Conservation (phyloP, 1,140 invertebrate species). For the Lepidostoma basale region DNA sequence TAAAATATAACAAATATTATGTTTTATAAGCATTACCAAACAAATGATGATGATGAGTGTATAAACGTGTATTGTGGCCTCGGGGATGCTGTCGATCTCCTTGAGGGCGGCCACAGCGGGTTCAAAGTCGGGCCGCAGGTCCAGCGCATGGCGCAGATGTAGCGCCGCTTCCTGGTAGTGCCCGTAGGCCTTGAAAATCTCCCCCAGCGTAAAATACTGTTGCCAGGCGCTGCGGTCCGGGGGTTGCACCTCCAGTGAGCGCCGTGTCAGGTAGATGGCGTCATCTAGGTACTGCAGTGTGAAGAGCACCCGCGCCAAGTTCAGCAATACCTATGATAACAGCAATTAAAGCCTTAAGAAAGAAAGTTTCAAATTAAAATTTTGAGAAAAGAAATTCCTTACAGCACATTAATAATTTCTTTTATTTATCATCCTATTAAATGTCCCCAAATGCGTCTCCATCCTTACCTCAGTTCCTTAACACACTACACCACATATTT, state of each 20-base stretch:
- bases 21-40: slow-evolving; percentile 65
- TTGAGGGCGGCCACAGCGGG: slow-evolving; percentile 77
- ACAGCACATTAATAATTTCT: too few relatives aligned
- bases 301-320: slow-evolving; percentile 82
- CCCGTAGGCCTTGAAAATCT: slow-evolving; percentile 85
- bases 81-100: slow-evolving; percentile 77
- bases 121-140: slow-evolving; percentile 81
- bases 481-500: too few relatives aligned
- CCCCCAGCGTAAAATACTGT: slow-evolving; percentile 86
- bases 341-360: too few relatives aligned
- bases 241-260: slow-evolving; percentile 74
- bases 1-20: not conserved
- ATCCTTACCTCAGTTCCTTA: too few relatives aligned
- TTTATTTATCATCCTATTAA: too few relatives aligned
- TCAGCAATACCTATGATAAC: slow-evolving; percentile 68
- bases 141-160: slow-evolving; percentile 79
- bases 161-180: slow-evolving; percentile 82
- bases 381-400: too few relatives aligned
- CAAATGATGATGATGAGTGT: slow-evolving; percentile 85
- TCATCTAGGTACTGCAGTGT: slow-evolving; percentile 87
- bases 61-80: slow-evolving; percentile 77
- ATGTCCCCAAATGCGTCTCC: too few relatives aligned
- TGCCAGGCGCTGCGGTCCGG: slow-evolving; percentile 86
- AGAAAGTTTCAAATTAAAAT: too few relatives aligned
- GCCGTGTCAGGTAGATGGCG: slow-evolving; percentile 82